Base-by-base conservation (phyloP, 2,113 vertebrate genomes). In the Pardalotus punctatus region DNA sequence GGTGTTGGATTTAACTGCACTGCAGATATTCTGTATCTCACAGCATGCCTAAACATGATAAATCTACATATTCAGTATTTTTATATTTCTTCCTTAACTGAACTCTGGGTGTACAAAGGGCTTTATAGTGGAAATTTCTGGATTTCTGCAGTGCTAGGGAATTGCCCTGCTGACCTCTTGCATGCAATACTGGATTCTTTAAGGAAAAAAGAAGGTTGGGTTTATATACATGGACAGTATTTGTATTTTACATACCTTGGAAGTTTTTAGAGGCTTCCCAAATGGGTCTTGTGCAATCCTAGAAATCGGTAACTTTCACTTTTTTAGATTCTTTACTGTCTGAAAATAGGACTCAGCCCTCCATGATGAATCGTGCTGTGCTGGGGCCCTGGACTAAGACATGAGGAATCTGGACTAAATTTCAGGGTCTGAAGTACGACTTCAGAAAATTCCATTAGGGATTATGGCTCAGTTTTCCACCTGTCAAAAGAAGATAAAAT, bases 401-500 rank as follows among this genome's bases (percentile, higher is more conserved):
- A 69, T 72, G 27, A 67, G 6, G 25, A 67, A 42, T 70, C 61
- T 76, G 61, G n/a, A 67, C 48, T 93, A 21, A 82, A 79, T 82
- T 93, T 78, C 57, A 61, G 73, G 12, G 20, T 76, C 51, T 91
- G 36, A 88, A 77, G 47, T 82, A 42, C 19, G 69, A 66, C 50
- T 79, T 70, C 4, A 78, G 31, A 72, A 74, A 93, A 58, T 80
- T 80, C 51, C 56, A 25, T 70, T 80, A 56, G 47, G 40, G 38
- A 73, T 88, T 83, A 62, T 56, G 50, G 33, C 72, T 96, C n/a
- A 18, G 50, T 85, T 95, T 93, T 79, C 43, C 54, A 86, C 15
- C 42, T 94, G 54, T 90, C 74, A 83, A 78, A 93, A 51, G 61
- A 87, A 95, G 90, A 93, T 88, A 83, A 91, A 92, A 82, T 65